Conservation (phyloP, 2,888 invertebrate species). For the Eupsilia transversa region DNA sequence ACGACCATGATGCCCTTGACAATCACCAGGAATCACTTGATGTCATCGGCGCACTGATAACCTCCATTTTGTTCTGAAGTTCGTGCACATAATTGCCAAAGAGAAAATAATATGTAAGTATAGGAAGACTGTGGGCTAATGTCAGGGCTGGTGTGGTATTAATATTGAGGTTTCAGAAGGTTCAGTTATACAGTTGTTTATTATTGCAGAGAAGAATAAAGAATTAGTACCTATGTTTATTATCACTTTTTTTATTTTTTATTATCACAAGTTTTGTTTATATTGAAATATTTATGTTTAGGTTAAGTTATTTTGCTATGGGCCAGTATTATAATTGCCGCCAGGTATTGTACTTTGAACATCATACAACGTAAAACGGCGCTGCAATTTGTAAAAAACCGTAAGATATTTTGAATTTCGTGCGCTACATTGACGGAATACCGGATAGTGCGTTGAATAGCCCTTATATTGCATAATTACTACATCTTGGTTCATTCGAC, state of each 20-base stretch:
- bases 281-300: too few relatives aligned
- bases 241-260: too few relatives aligned
- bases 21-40: conserved; percentile 52
- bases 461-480: too few relatives aligned
- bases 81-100: conserved; percentile 57
- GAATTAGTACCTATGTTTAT: too few relatives aligned
- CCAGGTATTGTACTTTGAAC: too few relatives aligned
- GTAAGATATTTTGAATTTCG: neutral
- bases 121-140: conserved; percentile 35
- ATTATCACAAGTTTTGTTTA: too few relatives aligned
- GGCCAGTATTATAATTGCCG: too few relatives aligned
- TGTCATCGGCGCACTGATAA: conserved; percentile 54
- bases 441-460: neutral
- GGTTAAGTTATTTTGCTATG: too few relatives aligned
- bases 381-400: neutral
- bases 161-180: neutral
- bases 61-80: conserved; percentile 35
- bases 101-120: conserved; percentile 24
- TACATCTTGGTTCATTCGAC: neutral
- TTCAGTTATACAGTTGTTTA: neutral
- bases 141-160: conserved; percentile 26
- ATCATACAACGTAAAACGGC: neutral
- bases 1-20: conserved; percentile 55
- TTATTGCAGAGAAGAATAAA: neutral
- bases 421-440: neutral